These are phyloP conservation scores for Goniozus legneri DNA, from an alignment of 1,140 invertebrate species.

Conservation along the genomic window DNA sequence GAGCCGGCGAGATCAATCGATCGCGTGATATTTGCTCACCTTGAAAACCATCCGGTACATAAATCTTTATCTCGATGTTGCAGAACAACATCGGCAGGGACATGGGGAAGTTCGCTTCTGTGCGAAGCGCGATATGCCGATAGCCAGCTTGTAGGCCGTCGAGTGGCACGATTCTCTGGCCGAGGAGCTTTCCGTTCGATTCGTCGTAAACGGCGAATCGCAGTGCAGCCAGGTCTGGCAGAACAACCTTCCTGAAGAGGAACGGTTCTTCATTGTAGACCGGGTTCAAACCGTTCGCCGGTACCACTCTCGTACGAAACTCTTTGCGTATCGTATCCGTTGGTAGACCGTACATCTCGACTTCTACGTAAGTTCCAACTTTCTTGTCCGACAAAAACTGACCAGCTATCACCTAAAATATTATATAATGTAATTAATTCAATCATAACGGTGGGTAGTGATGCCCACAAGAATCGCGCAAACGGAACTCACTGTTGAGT, in stretches of 20 bases:
- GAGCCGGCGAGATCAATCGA: too few species aligned
- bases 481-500: too few species aligned
- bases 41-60: constrained; percentile 98
- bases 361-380: constrained; percentile 98
- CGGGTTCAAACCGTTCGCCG: constrained; percentile 94
- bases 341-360: constrained; percentile 99
- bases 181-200: constrained; percentile 87
- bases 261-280: constrained; percentile 99
- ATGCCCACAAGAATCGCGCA: too few species aligned
- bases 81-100: constrained; percentile 98
- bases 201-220: constrained; percentile 99
- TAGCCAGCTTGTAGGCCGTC: constrained; percentile 98
- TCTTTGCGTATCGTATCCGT: constrained; percentile 99
- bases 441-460: too few species aligned
- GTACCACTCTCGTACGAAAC: constrained; percentile 93
- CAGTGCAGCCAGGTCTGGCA: constrained; percentile 96
- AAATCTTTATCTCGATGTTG: constrained; percentile 98
- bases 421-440: too few species aligned
- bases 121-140: constrained; percentile 94
- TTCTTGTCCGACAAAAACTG: constrained; percentile 99
- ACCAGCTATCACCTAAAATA: constrained; percentile 98
- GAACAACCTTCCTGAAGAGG: constrained; percentile 94
- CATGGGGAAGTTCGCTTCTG: constrained; percentile 99
- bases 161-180: constrained; percentile 94
- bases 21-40: constrained; percentile 55